A percentile compares a stretch with the other conserved stretches of the same genome.
phyloP scores from a whole-genome alignment of 2,888 invertebrate species.

The Acronicta alni region DNA sequence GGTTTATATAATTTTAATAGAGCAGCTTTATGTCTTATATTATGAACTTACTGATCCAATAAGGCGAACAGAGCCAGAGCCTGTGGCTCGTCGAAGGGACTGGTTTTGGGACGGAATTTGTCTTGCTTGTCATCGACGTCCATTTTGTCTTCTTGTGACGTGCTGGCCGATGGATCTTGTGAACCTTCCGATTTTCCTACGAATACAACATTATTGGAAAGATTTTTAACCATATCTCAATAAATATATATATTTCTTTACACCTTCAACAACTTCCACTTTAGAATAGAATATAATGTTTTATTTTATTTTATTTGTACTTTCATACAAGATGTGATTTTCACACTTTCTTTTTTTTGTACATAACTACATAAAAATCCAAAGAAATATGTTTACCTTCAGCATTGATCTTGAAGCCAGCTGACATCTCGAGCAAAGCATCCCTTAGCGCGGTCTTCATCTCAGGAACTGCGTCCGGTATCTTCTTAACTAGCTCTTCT shows the following conservation, averaged over 20 bases:
- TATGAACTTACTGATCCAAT: slow-evolving; percentile 79
- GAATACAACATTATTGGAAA: not conserved
- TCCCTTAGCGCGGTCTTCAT: slow-evolving; percentile 91
- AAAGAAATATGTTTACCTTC: slow-evolving; percentile 72
- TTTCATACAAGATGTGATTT: too few relatives aligned
- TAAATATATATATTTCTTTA: too few relatives aligned
- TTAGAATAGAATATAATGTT: too few relatives aligned
- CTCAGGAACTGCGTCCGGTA: slow-evolving; percentile 86
- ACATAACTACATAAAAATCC: too few relatives aligned
- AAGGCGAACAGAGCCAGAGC: slow-evolving; percentile 82
- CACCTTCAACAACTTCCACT: too few relatives aligned
- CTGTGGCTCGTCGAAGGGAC: slow-evolving; percentile 78
- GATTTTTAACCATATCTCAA: too few relatives aligned
- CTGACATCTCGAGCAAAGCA: slow-evolving; percentile 91
- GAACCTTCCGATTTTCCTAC: slow-evolving; percentile 62
- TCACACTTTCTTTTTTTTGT: too few relatives aligned
- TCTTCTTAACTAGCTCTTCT: slow-evolving; percentile 85
- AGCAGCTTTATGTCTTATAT: not conserved
- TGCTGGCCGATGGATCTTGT: slow-evolving; percentile 57
- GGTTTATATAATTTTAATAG: too few relatives aligned
- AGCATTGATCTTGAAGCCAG: slow-evolving; percentile 88
- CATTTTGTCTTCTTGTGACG: slow-evolving; percentile 70
- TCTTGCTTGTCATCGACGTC: slow-evolving; percentile 70
- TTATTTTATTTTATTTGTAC: too few relatives aligned
- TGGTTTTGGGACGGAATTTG: slow-evolving; percentile 46